A percentile compares a stretch with the other conserved stretches of the same genome.
These are phyloP conservation scores for Gryon sp. DNA, from an alignment of 1,140 invertebrate genomes.

Conservation along the genomic window DNA sequence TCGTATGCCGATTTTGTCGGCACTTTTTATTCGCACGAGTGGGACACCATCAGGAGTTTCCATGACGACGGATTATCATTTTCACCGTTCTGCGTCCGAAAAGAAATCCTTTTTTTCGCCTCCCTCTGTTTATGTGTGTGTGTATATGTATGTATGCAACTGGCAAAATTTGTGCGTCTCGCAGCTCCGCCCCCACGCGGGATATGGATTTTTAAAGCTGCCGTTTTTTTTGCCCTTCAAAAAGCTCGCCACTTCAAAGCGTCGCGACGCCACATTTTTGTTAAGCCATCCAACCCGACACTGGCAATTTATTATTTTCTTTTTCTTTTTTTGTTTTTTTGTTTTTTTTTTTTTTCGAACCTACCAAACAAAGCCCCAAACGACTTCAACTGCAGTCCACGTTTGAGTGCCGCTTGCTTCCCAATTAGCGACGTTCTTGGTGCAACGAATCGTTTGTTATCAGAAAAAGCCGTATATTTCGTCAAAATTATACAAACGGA, in stretches of 20 bases:
- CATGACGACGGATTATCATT: constrained; percentile 74
- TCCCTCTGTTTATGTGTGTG: constrained; percentile 53
- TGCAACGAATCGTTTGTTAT: constrained; percentile 51
- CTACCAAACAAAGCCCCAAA: constrained; percentile 54
- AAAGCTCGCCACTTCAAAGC: constrained; percentile 70
- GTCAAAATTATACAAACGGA: too few species aligned
- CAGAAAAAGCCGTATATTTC: constrained; percentile 31
- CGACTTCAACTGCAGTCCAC: constrained; percentile 57
- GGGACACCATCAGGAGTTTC: constrained; percentile 62
- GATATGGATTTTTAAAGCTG: constrained; percentile 63
- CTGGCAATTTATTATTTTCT: constrained; percentile 62
- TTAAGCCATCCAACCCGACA: constrained; percentile 58
- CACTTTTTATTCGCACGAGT: constrained; percentile 55
- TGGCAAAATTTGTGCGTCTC: too few species aligned
- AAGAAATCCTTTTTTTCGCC: too few species aligned
- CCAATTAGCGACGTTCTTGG: constrained; percentile 55
- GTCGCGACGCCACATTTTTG: constrained; percentile 75
- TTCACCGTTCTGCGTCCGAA: constrained; percentile 69
- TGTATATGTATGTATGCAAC: too few species aligned
- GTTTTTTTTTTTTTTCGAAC: constrained; percentile 63
- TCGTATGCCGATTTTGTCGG: constrained; percentile 51
- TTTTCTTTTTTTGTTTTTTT: too few species aligned
- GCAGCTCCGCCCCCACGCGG: constrained; percentile 63
- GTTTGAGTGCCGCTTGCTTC: constrained; percentile 57
- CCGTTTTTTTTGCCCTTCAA: constrained; percentile 55